Evolutionary conservation across 2,888 invertebrate genomes (phyloP).

Genomic region (Idaea straminata): DNA sequence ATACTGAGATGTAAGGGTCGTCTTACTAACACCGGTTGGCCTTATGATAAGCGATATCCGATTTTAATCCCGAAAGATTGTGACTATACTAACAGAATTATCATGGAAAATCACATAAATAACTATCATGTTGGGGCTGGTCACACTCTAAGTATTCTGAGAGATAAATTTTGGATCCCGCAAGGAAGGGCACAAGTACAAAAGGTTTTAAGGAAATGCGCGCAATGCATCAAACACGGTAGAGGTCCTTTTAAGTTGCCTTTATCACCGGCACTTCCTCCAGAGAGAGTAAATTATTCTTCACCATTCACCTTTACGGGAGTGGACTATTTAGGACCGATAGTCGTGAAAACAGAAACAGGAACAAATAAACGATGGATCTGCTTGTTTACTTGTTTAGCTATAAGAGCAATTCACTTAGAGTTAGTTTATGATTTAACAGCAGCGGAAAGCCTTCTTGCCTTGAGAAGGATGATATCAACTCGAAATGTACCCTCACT

Average conservation of each 20-base stretch:
- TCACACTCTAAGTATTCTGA: slow-evolving; percentile 20
- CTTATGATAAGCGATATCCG: background rate
- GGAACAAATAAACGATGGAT: slow-evolving; percentile 20
- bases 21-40: background rate
- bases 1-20: slow-evolving; percentile 22
- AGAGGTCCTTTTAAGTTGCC: slow-evolving; percentile 32
- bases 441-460: slow-evolving; percentile 26
- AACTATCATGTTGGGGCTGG: slow-evolving; percentile 24
- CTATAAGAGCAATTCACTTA: slow-evolving; percentile 25
- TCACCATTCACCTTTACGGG: slow-evolving; percentile 26
- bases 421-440: slow-evolving; percentile 29
- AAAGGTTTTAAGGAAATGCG: slow-evolving; percentile 18
- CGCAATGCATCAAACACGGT: slow-evolving; percentile 25
- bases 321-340: slow-evolving; percentile 10
- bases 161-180: slow-evolving; percentile 23
- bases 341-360: background rate
- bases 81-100: slow-evolving; percentile 15
- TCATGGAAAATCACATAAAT: slow-evolving; percentile 14
- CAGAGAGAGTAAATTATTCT: slow-evolving; percentile 26
- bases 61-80: slow-evolving; percentile 12
- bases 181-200: slow-evolving; percentile 22
- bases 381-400: slow-evolving; percentile 21
- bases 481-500: slow-evolving; percentile 14
- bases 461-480: slow-evolving; percentile 22
- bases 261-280: slow-evolving; percentile 23